These are phyloP conservation scores for Steromphala cineraria DNA, from an alignment of 2,888 invertebrate genomes.

Conservation along the genomic window DNA sequence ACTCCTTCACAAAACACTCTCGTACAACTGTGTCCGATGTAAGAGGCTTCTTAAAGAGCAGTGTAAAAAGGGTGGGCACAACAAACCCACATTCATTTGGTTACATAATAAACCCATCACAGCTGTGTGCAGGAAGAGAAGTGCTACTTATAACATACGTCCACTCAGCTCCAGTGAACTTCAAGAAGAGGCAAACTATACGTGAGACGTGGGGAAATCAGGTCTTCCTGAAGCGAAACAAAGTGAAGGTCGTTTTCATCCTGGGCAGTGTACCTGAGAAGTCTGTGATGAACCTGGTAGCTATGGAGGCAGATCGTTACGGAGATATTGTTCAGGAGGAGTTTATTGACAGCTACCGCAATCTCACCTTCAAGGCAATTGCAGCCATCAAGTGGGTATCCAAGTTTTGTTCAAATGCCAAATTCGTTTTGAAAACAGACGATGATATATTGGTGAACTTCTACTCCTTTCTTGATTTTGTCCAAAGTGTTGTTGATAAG, in stretches of 20 bases:
- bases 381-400: constrained; percentile 75
- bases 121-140: constrained; percentile 47
- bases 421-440: constrained; percentile 75
- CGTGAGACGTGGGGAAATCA: constrained; percentile 72
- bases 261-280: constrained; percentile 62
- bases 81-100: constrained; percentile 64
- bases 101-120: constrained; percentile 56
- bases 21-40: background rate
- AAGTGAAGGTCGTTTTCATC: constrained; percentile 68
- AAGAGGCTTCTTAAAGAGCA: no score
- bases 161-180: constrained; percentile 71
- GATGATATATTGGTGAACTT: constrained; percentile 77
- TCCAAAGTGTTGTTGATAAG: constrained; percentile 40
- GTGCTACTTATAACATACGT: constrained; percentile 70
- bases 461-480: constrained; percentile 73
- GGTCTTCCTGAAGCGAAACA: constrained; percentile 50
- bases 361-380: constrained; percentile 76
- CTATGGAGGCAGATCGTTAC: constrained; percentile 67
- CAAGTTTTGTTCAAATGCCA: constrained; percentile 69
- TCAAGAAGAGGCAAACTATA: constrained; percentile 67
- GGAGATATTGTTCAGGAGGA: constrained; percentile 73
- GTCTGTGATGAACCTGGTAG: constrained; percentile 55
- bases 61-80: background rate
- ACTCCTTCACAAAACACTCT: background rate
- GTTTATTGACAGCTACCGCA: constrained; percentile 75